Percentiles rank a stretch among this genome's conserved stretches.
phyloP scores from a whole-genome alignment of 1,140 invertebrate genomes.

The Drosophila nikananu region DNA sequence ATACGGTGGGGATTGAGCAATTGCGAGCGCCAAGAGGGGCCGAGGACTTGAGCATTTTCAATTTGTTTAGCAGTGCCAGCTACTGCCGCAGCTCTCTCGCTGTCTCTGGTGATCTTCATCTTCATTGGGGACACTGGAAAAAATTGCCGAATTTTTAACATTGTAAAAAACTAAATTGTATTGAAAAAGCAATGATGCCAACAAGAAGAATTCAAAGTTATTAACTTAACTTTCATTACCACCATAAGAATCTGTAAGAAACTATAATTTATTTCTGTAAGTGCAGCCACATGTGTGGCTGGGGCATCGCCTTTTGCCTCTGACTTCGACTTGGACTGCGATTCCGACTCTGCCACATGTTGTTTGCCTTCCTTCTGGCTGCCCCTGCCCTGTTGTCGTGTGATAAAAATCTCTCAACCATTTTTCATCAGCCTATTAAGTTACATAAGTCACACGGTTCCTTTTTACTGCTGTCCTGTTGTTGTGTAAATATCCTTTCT shows the following conservation, averaged over 20 bases:
- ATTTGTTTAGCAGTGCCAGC: conserved; percentile 67
- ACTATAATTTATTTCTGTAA: background rate
- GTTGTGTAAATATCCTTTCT: conserved; percentile 76
- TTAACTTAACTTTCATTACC: background rate
- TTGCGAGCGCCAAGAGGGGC: conserved; percentile 75
- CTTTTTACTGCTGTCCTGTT: conserved; percentile 8
- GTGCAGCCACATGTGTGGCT: conserved; percentile 75
- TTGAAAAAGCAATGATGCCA: background rate
- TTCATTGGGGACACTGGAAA: conserved; percentile 34
- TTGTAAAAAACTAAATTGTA: background rate
- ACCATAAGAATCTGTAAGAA: background rate
- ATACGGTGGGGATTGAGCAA: conserved; percentile 73
- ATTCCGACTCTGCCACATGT: conserved; percentile 60
- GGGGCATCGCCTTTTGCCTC: conserved; percentile 49
- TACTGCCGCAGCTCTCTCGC: conserved; percentile 15
- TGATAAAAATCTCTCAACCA: conserved; percentile 75
- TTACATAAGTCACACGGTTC: conserved; percentile 74
- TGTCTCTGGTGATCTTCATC: conserved; percentile 55
- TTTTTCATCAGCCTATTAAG: conserved; percentile 82
- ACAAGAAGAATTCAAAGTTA: too few species aligned
- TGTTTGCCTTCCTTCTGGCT: conserved; percentile 38
- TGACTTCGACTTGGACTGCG: conserved; percentile 31
- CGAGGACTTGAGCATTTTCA: conserved; percentile 79
- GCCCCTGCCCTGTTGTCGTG: conserved; percentile 38
- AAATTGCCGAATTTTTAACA: background rate